These are phyloP conservation scores for Beaufortia kweichowensis DNA, from an alignment of 2,113 vertebrate genomes.

Conservation along the genomic window DNA sequence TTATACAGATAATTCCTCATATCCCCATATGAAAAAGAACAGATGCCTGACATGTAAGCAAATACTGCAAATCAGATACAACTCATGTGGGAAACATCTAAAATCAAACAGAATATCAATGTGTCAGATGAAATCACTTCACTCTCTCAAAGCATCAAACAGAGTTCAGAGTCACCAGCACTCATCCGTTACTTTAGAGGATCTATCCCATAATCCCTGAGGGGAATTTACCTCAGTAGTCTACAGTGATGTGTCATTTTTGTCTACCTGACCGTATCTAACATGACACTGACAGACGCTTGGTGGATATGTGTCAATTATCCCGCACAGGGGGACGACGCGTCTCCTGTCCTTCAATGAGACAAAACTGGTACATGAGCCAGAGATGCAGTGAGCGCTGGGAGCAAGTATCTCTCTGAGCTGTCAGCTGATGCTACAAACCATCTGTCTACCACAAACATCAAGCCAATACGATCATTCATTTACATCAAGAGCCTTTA, in stretches of 20 bases:
- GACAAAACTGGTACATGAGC: conserved; percentile 62
- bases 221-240: background rate
- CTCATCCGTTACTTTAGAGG: background rate
- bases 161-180: background rate
- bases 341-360: conserved; percentile 55
- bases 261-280: conserved; percentile 23
- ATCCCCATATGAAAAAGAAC: background rate
- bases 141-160: background rate
- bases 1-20: background rate
- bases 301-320: conserved; percentile 63
- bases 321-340: conserved; percentile 35
- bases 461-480: conserved; percentile 55
- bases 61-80: conserved; percentile 46
- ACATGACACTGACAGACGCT: conserved; percentile 50
- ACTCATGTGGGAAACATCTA: conserved; percentile 34
- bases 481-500: background rate
- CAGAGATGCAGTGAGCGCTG: conserved; percentile 63
- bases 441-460: conserved; percentile 67
- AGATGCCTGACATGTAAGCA: conserved; percentile 8
- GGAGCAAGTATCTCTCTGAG: conserved; percentile 67
- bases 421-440: conserved; percentile 71
- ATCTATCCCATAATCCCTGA: background rate
- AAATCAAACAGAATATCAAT: conserved; percentile 9
- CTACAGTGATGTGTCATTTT: conserved; percentile 8
- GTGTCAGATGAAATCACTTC: background rate